Conservation (phyloP, 2,888 invertebrate genomes). For the Pycnomerus fuliginosus region DNA sequence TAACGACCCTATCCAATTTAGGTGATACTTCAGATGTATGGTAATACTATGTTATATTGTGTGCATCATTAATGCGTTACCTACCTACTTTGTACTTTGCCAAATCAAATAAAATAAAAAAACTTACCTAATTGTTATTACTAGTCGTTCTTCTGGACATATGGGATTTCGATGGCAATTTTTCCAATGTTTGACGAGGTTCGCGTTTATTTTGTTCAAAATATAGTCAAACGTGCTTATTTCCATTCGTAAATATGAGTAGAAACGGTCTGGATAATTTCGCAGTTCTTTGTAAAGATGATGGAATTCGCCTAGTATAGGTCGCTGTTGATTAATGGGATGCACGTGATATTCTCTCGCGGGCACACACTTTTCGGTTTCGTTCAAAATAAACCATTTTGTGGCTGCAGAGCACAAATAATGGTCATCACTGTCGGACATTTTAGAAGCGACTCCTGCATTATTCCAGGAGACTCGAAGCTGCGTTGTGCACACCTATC, state of each 20-base stretch:
- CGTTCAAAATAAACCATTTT: constrained; percentile 1
- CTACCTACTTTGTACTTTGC: not conserved
- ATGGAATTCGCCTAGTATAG: constrained; percentile 2
- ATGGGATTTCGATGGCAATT: not conserved
- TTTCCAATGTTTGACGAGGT: not conserved
- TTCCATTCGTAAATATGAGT: constrained; percentile 7
- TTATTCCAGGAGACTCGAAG: no score
- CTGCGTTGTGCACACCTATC: no score
- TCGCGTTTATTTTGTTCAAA: not conserved
- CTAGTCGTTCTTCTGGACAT: constrained; percentile 2
- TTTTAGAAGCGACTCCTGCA: no score
- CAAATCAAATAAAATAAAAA: no score
- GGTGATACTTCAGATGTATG: not conserved
- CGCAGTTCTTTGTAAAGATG: constrained; percentile 2
- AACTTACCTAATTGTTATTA: constrained; percentile 1
- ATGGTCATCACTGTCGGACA: no score
- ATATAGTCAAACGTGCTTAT: not conserved
- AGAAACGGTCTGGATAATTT: constrained; percentile 4
- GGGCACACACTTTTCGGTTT: not conserved
- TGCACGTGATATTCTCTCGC: not conserved
- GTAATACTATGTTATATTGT: not conserved
- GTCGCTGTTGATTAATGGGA: constrained; percentile 1
- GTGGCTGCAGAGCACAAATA: no score
- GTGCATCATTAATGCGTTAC: not conserved
- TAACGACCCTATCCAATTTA: not conserved